Percentiles rank a stretch among this genome's conserved stretches.
Conservation (phyloP, 2,797 vertebrate genomes). For the Megaceryle alcyon region DNA sequence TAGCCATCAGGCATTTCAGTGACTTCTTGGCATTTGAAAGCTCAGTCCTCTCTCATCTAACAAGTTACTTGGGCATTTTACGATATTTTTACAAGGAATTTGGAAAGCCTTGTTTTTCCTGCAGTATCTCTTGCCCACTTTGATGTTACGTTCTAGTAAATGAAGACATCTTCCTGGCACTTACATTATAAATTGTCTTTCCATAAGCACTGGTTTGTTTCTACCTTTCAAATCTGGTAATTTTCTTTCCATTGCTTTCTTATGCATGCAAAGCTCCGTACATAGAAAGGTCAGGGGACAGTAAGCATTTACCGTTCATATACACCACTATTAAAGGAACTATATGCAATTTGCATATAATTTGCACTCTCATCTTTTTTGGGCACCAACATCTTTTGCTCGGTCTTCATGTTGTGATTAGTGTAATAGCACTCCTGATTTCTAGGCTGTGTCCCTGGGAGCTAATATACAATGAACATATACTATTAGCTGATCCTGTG, state of each 20-base stretch:
- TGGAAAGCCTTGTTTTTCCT: background rate
- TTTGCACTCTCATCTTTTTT: background rate
- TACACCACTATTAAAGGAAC: background rate
- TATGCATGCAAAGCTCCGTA: background rate
- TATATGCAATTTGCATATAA: background rate
- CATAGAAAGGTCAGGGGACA: background rate
- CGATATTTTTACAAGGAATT: background rate
- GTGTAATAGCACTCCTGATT: background rate
- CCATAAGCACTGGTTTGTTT: background rate
- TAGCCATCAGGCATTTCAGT: conserved; percentile 18
- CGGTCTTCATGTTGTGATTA: background rate
- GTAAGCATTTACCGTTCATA: background rate
- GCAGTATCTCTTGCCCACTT: background rate
- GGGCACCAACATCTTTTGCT: background rate
- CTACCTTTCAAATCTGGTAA: background rate
- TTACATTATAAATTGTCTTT: background rate
- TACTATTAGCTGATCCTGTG: background rate
- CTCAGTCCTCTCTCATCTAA: background rate
- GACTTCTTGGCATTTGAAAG: background rate
- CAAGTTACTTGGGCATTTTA: background rate
- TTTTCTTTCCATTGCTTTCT: background rate
- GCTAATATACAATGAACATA: background rate
- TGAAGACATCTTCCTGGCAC: background rate
- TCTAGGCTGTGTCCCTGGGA: background rate
- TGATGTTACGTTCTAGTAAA: background rate